A percentile compares a stretch with the other conserved stretches of the same genome.
These are phyloP conservation scores for Montifringilla adamsi DNA, from an alignment of 2,113 vertebrate genomes.

Conservation along the genomic window DNA sequence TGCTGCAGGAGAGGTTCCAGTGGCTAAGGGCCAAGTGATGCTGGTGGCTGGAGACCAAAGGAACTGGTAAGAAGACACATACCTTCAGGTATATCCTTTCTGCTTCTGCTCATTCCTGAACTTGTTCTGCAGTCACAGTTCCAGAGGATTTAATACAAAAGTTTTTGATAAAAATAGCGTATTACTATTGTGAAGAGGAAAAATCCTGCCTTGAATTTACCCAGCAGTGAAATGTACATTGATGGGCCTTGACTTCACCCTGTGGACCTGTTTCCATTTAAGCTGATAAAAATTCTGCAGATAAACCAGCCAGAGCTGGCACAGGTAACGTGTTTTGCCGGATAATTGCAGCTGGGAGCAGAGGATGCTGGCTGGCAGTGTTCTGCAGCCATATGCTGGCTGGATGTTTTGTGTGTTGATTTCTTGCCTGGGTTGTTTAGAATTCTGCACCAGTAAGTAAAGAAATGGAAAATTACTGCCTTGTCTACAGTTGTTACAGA, in stretches of 20 bases:
- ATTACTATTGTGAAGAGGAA: not conserved
- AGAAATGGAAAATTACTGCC: not conserved
- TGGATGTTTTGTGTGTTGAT: not conserved
- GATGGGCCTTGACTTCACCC: not conserved
- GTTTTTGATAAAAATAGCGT: not conserved
- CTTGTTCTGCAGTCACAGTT: not conserved
- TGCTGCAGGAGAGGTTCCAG: not conserved
- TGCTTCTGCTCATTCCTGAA: not conserved
- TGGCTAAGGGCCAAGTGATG: not conserved
- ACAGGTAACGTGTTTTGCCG: accelerated
- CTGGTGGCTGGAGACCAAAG: not conserved
- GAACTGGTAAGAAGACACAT: not conserved
- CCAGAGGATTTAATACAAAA: not conserved
- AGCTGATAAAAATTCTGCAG: not conserved
- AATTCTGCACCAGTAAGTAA: not conserved
- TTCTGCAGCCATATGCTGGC: not conserved
- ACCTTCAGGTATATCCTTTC: not conserved
- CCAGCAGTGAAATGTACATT: not conserved
- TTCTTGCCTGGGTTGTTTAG: not conserved
- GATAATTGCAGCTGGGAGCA: not conserved
- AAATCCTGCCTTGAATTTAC: not conserved
- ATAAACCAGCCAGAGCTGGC: not conserved
- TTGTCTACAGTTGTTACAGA: not conserved
- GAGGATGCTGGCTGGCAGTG: not conserved
- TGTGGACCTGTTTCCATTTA: not conserved